Percentiles rank a stretch among this genome's conserved stretches.
Conservation (phyloP, 2,113 vertebrate species). For the Phodopus roborovskii region DNA sequence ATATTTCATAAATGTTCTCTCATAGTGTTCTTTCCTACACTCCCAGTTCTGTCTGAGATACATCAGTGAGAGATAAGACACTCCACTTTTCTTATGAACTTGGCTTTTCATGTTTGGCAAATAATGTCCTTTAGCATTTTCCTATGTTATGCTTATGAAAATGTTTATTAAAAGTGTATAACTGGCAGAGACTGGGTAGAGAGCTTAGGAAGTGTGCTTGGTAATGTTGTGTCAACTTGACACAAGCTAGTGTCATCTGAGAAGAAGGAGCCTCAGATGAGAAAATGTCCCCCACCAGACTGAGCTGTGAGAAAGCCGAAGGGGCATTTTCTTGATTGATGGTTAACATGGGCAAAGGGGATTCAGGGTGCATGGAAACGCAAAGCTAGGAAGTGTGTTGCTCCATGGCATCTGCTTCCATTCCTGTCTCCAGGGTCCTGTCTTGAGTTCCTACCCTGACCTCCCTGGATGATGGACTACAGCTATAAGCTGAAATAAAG, state of each 20-base stretch:
- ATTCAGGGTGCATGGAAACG: background rate
- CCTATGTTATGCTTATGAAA: background rate
- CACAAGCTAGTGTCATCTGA: no score
- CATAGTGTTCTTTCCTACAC: background rate
- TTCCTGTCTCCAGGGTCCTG: background rate
- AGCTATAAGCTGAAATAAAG: background rate
- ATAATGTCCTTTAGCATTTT: background rate
- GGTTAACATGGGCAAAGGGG: no score
- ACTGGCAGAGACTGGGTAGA: background rate
- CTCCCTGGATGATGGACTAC: background rate
- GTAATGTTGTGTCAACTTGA: background rate
- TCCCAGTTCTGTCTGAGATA: conserved; percentile 31
- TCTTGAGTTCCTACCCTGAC: background rate
- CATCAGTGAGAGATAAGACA: conserved; percentile 53
- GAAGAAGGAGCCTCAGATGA: background rate
- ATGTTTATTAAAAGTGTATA: conserved; percentile 9
- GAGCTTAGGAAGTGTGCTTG: no score
- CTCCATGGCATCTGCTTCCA: background rate
- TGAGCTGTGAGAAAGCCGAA: background rate
- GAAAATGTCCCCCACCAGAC: background rate
- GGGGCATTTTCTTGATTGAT: background rate
- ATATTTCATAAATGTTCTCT: conserved; percentile 70
- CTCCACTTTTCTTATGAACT: conserved; percentile 45
- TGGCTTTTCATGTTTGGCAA: background rate
- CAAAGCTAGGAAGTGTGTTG: background rate